Evolutionary conservation across 2,888 invertebrate genomes (phyloP).

Genomic region (Drosophila leonis): DNA sequence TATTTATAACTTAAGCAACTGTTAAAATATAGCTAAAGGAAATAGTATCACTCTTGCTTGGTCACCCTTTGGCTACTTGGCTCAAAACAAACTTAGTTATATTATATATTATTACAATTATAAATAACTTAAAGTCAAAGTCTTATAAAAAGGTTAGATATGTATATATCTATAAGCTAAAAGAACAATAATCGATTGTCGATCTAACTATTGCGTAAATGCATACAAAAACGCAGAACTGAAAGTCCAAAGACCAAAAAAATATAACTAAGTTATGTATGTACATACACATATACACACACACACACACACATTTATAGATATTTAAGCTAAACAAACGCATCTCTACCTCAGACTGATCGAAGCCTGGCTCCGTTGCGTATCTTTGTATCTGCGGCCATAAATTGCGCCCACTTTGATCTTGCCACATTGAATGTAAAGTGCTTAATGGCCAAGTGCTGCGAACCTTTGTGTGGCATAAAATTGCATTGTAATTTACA

Average conservation of each 20-base stretch:
- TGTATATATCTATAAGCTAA: not conserved
- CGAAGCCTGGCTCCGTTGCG: constrained; percentile 43
- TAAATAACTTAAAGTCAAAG: not conserved
- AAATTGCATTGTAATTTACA: constrained; percentile 81
- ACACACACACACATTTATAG: not conserved
- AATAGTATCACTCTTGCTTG: not conserved
- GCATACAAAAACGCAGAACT: not conserved
- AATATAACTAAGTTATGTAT: not conserved
- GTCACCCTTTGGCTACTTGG: not conserved
- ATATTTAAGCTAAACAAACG: constrained; percentile 5
- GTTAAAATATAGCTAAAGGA: not conserved
- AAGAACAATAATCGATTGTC: not conserved
- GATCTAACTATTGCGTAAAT: not conserved
- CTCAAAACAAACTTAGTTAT: not conserved
- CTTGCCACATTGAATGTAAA: constrained; percentile 79
- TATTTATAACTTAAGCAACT: not conserved
- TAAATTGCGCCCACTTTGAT: constrained; percentile 78
- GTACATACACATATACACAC: not conserved
- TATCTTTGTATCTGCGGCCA: constrained; percentile 77
- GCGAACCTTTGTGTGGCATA: constrained; percentile 74
- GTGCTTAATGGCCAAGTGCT: constrained; percentile 74
- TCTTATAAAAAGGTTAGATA: not conserved
- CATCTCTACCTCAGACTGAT: constrained; percentile 18
- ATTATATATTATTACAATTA: not conserved
- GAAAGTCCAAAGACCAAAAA: not conserved